phyloP scores from a whole-genome alignment of 2,113 vertebrate genomes.

The Calyptommatus sinebrachiatus region DNA sequence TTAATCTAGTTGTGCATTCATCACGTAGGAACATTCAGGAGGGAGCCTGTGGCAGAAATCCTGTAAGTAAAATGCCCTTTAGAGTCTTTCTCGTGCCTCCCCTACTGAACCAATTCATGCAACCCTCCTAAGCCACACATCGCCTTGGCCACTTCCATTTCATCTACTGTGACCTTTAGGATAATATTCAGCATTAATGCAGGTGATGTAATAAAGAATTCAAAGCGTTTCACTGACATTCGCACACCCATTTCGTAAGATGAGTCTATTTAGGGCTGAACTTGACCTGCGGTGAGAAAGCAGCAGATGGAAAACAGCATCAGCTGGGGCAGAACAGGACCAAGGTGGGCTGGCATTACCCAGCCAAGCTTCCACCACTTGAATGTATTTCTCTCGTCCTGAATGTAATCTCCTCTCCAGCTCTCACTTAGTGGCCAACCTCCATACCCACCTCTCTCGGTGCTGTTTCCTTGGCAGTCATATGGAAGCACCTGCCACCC shows the following conservation, averaged over 20 bases:
- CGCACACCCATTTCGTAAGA: background rate
- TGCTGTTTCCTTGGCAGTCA: too few relatives aligned
- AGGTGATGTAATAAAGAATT: background rate
- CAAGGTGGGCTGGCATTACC: background rate
- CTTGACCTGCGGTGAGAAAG: background rate
- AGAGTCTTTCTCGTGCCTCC: background rate
- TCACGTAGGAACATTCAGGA: too few relatives aligned
- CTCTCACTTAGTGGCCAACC: too few relatives aligned
- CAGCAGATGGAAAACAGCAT: background rate
- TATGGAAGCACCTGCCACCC: too few relatives aligned
- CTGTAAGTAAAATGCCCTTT: too few relatives aligned
- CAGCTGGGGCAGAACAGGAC: too few relatives aligned
- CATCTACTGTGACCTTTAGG: background rate
- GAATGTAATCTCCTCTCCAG: too few relatives aligned
- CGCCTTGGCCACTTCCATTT: background rate
- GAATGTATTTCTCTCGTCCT: too few relatives aligned
- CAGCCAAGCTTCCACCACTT: too few relatives aligned
- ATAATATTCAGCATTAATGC: background rate
- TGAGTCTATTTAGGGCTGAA: background rate
- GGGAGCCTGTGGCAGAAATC: background rate
- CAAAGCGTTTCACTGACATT: background rate
- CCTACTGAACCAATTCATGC: background rate
- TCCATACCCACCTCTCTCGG: too few relatives aligned
- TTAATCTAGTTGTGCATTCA: too few relatives aligned
- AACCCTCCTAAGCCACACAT: background rate